Percentiles rank a stretch among this genome's conserved stretches.
These are phyloP conservation scores for Chaenodraco wilsoni DNA, from an alignment of 2,797 vertebrate species.

Conservation along the genomic window DNA sequence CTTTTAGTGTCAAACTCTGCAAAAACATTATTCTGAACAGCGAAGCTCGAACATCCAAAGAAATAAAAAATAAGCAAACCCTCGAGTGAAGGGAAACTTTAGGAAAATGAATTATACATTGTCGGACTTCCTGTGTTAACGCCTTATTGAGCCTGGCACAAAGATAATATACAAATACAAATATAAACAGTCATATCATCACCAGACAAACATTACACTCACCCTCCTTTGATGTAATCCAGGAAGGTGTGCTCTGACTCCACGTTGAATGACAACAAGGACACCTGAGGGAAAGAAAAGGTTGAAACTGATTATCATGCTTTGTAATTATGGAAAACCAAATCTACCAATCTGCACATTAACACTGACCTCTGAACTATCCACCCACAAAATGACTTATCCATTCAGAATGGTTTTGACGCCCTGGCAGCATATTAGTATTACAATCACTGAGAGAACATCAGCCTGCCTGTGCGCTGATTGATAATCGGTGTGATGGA, in stretches of 20 bases:
- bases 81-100: background rate
- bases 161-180: background rate
- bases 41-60: constrained; percentile 4
- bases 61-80: background rate
- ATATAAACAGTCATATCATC: constrained; percentile 9
- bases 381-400: constrained; percentile 58
- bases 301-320: constrained; percentile 39
- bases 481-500: constrained; percentile 66
- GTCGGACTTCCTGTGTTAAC: background rate
- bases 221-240: constrained; percentile 98
- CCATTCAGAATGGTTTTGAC: constrained; percentile 35
- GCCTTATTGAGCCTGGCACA: background rate
- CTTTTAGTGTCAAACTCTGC: background rate
- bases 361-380: constrained; percentile 59
- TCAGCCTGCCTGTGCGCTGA: constrained; percentile 34
- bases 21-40: constrained; percentile 2
- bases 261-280: constrained; percentile 91
- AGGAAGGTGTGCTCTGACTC: constrained; percentile 95
- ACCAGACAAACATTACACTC: constrained; percentile 69
- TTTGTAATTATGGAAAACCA: constrained; percentile 42
- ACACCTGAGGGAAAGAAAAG: constrained; percentile 83
- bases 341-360: constrained; percentile 51
- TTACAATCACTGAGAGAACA: constrained; percentile 55
- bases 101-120: background rate
- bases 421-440: constrained; percentile 46